Conservation (phyloP, 2,797 vertebrate species). For the Acanthurus lineatus region DNA sequence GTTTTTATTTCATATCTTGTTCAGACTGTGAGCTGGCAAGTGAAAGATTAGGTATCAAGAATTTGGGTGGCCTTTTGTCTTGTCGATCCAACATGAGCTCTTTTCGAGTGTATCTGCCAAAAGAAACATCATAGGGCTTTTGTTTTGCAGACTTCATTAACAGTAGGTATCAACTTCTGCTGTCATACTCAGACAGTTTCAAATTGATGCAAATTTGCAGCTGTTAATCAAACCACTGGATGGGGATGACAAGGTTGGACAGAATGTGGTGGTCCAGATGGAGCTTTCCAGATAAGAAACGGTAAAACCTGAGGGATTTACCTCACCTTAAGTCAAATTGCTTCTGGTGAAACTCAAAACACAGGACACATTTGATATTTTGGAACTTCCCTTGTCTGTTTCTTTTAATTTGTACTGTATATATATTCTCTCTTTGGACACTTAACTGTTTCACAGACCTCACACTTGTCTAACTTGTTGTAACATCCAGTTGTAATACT, state of each 20-base stretch:
- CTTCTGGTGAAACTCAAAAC: conserved; percentile 45
- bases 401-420: conserved; percentile 22
- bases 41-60: conserved; percentile 32
- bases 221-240: conserved; percentile 68
- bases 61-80: conserved; percentile 15
- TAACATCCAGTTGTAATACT: neutral
- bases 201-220: conserved; percentile 83
- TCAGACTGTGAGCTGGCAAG: conserved; percentile 44
- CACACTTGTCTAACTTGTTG: conserved; percentile 12
- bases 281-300: conserved; percentile 65
- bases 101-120: conserved; percentile 58
- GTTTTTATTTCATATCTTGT: conserved; percentile 15
- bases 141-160: conserved; percentile 40
- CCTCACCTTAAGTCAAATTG: conserved; percentile 34
- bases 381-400: conserved; percentile 46
- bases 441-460: neutral
- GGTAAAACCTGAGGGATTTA: conserved; percentile 69
- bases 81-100: conserved; percentile 21
- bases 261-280: conserved; percentile 53
- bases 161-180: conserved; percentile 42
- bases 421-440: neutral
- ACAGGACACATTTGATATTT: conserved; percentile 23
- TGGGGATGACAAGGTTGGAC: conserved; percentile 54
- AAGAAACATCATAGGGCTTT: conserved; percentile 58
- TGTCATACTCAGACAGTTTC: conserved; percentile 63